Base-by-base conservation (phyloP, 2,113 vertebrate species). In the Tenrec ecaudatus region DNA sequence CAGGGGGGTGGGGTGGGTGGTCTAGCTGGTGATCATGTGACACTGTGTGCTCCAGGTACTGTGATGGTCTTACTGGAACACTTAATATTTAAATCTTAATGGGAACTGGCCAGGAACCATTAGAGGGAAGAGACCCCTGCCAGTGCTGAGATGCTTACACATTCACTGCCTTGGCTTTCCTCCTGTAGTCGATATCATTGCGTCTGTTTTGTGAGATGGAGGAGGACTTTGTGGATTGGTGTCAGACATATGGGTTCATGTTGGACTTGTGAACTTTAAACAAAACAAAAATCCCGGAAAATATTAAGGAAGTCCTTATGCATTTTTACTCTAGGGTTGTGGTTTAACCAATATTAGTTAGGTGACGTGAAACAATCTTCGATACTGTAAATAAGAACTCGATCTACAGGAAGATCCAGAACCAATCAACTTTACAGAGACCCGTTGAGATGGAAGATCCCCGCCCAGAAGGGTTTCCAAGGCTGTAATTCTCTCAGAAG, bases 31-130 rank as follows among this genome's bases (percentile, higher is more conserved):
- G 88, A 88, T 92, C 25, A 14, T 2, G 9, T 89, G 84, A 5
- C 78, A 38, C 68, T 94, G 94, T 78, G 66, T 58, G 69, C 20
- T 82, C 68, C 69, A 73, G 57, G 22, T 96, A 84, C 92, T 60
- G 8, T 38, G 40, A 82, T 82, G 77, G 68, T 94, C 82, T 96
- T 92, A 83, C 69, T 87, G 60, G 47, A 94, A 79, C 10, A 47
- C 14, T 81, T 93, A 90, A 90, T 95, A 62, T 88, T 96, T 88
- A 93, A 88, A 93, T 66, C 36, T 31, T 91, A 91, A 77, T 89
- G 81, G 83, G 47, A 92, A 90, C 87, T 94, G 78, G n/a, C 47
- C 91, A 93, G 69, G 62, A 93, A 85, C 25, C 9, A 9, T 92
- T 89, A 86, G 29, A 53, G 7, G 47, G 33, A 87, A 90, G 43